Base-by-base conservation (phyloP, 1,140 invertebrate species). In the Bicyclus anynana region DNA sequence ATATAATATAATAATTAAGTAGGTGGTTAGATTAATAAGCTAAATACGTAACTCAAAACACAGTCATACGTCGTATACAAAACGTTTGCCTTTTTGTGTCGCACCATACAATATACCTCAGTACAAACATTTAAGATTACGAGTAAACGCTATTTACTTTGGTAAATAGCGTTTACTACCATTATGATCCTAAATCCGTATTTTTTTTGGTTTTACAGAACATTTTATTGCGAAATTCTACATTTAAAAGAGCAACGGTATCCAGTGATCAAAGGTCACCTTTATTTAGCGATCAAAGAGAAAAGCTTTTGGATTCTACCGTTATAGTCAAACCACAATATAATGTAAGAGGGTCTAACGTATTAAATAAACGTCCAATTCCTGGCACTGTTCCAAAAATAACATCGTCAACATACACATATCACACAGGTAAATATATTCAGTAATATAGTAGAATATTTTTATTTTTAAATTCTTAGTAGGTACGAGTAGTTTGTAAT, bases 211-310 rank as follows among this genome's bases (percentile, higher is more conserved):
- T 9, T 20, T n/a, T 73, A 12, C 58, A 84, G 80, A 77, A 78
- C n/a, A 70, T 80, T 53, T 51, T 80, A 47, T 73, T 78, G 72
- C 52, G 68, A 14, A 72, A 61, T 49, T 72, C 66, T 44, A 10
- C 20, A 18, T 20, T 20, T 44, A 16, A 44, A 9, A 20, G 17
- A 44, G 7, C 40, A 33, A 33, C 29, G 29, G 10, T 33, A n/a
- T 33, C 1, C 4, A 4, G n/a, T 12, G 29, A 33, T 33, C 29
- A 33, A 33, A 33, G 29, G n/a, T 4, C 29, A 12, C 3, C 29
- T 29, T 53, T 68, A 9, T 63, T 52, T 46, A 69, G 53, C 48
- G 61, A 63, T 5, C 51, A 72, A 37, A 55, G 52, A 29, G 59
- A 57, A 10, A 75, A 55, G 50, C 40, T 63, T 5, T 52, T 80